These are phyloP conservation scores for Mystacornis crossleyi DNA, from an alignment of 2,113 vertebrate genomes.

Conservation along the genomic window DNA sequence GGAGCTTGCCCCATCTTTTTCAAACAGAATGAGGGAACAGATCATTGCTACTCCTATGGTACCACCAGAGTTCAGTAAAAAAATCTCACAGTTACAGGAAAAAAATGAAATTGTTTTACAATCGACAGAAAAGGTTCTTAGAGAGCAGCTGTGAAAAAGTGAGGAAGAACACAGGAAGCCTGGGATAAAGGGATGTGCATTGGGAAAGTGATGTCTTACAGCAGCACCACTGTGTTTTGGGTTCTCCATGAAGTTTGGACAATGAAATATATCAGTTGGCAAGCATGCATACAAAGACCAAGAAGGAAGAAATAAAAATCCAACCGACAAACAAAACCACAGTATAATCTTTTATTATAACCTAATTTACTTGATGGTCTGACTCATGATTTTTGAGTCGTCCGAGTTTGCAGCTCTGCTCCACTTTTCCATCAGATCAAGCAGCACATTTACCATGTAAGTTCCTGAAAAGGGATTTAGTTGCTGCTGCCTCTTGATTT, in stretches of 20 bases:
- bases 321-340: not conserved
- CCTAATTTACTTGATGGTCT: conserved; percentile 6
- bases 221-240: not conserved
- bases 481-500: not conserved
- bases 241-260: not conserved
- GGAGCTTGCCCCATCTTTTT: not conserved
- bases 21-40: not conserved
- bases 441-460: accelerated
- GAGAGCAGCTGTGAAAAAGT: not conserved
- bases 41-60: not conserved
- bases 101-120: not conserved
- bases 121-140: not conserved
- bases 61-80: not conserved
- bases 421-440: not conserved
- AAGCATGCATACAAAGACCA: not conserved
- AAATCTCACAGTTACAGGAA: not conserved
- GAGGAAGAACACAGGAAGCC: not conserved
- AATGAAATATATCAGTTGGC: not conserved
- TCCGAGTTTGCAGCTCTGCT: not conserved
- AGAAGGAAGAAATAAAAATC: not conserved
- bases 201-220: not conserved
- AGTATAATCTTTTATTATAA: conserved; percentile 3
- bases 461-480: not conserved
- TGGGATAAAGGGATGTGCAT: not conserved
- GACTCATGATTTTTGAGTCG: not conserved